A percentile compares a stretch with the other conserved stretches of the same genome.
Evolutionary conservation across 2,113 vertebrate species (phyloP).

Genomic region (Plecotus auritus): DNA sequence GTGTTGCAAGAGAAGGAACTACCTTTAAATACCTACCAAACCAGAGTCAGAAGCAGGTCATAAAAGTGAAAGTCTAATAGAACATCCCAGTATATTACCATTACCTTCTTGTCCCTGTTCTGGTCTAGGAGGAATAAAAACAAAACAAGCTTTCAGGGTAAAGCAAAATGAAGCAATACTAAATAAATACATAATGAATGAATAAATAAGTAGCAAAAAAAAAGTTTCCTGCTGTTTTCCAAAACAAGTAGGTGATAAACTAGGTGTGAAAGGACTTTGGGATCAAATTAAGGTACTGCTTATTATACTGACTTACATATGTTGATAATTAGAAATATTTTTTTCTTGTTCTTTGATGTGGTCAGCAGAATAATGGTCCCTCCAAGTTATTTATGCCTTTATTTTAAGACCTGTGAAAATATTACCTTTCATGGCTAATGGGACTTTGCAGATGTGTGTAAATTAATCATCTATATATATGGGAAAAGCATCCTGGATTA

Average conservation of each 20-base stretch:
- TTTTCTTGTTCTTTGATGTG: not conserved
- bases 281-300: not conserved
- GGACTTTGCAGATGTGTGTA: not conserved
- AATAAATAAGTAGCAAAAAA: not conserved
- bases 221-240: not conserved
- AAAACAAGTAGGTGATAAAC: not conserved
- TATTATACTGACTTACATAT: not conserved
- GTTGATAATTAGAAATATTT: not conserved
- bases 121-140: not conserved
- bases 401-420: not conserved
- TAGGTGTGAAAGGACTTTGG: not conserved
- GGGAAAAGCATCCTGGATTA: not conserved
- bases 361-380: not conserved
- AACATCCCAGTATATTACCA: not conserved
- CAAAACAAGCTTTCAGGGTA: not conserved
- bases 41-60: not conserved
- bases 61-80: not conserved
- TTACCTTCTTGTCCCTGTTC: not conserved
- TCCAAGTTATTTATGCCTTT: not conserved
- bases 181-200: not conserved
- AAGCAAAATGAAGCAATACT: not conserved
- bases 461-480: not conserved
- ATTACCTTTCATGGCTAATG: not conserved
- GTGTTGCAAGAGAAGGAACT: not conserved
- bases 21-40: no score